Evolutionary conservation across 2,888 invertebrate species (phyloP), one percentile per base, ranked within the genome.

Genomic region (Synanthedon formicaeformis): DNA sequence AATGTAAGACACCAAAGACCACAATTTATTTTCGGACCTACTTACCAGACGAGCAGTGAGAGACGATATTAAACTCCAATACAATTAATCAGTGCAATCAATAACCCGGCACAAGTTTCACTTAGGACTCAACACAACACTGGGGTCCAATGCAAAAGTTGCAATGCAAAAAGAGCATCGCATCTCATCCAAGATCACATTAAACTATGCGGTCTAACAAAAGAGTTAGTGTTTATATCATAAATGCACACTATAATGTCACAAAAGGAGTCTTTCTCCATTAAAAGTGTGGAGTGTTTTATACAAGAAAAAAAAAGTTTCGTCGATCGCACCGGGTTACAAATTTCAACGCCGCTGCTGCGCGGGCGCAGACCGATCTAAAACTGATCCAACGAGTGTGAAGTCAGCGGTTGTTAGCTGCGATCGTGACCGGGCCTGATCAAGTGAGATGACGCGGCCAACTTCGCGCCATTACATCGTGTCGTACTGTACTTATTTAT

Each of bases 371-470:
- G 69, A 66, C 67, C 71, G 68, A 69, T 71, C 75, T 78, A 75
- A 79, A 83, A 86, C 85, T 85, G 82, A 81, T 68, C 86, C 67
- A 78, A 86, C 86, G 76, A 76, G 84, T 82, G 62, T 77, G 82
- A 82, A 83, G 81, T 72, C 52, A 53, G 62, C 62, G 60, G 58
- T 52, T 61, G 12, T 49, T 13, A 63, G 61, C 60, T 66, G 64
- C 65, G 68, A 62, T 69, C 76, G 71, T 71, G 72, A 71, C 76
- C 75, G 68, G 65, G 60, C 66, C 62, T 64, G 67, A 71, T 67
- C 66, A 64, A 62, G 60, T 64, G 55, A 56, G 60, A 60, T 58
- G 61, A 55, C 60, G 67, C 55, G 52, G 51, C 72, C 1, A 8
- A 49, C 49, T 49, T 49, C 49, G 23, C 18, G 12, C 34, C 34